These are phyloP conservation scores for Thelaira solivaga DNA, from an alignment of 2,888 invertebrate genomes.

Conservation along the genomic window DNA sequence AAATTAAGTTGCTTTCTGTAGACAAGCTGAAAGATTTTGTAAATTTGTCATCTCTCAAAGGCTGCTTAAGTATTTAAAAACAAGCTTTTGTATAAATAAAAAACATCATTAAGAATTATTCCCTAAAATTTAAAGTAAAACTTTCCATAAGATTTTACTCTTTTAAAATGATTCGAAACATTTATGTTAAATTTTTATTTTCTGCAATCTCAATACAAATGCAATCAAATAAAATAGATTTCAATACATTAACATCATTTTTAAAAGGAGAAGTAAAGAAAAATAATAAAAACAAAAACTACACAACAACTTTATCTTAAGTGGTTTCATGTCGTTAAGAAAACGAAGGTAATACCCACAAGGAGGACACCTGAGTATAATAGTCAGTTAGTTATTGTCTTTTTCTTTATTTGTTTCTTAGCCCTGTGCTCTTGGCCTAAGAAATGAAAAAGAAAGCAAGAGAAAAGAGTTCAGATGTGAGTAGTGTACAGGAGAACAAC, in stretches of 20 bases:
- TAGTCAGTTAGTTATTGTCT: conserved; percentile 28
- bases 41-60: too few species aligned
- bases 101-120: too few species aligned
- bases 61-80: too few species aligned
- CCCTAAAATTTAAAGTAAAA: too few species aligned
- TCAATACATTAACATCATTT: conserved; percentile 5
- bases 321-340: conserved; percentile 51
- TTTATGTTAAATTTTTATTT: too few species aligned
- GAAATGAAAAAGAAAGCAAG: background rate
- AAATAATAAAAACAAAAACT: background rate
- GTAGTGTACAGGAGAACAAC: conserved; percentile 14
- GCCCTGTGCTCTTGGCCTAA: conserved; percentile 1
- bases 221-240: too few species aligned
- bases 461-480: background rate
- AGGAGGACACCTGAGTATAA: conserved; percentile 47
- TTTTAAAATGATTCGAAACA: too few species aligned
- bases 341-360: conserved; percentile 46
- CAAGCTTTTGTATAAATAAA: too few species aligned
- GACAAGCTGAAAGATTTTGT: too few species aligned
- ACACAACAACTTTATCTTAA: conserved; percentile 46
- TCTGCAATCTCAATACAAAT: too few species aligned
- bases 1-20: too few species aligned
- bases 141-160: too few species aligned
- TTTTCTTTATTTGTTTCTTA: background rate
- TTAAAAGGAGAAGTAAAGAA: background rate